Conservation (phyloP, 2,888 invertebrate species). For the Melanostoma mellinum region DNA sequence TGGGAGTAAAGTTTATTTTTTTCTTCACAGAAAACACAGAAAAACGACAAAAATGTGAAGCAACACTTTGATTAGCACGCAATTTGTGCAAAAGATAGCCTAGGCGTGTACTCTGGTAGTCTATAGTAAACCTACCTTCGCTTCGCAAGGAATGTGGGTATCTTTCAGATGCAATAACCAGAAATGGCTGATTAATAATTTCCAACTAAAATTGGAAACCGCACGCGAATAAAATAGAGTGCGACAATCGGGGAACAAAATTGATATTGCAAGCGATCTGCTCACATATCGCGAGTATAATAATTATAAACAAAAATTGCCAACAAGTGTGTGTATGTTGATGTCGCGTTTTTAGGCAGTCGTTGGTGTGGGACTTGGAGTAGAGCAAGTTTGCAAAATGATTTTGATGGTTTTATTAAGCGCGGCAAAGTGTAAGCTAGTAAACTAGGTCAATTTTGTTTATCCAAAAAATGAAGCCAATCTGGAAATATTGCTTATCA, state of each 20-base stretch:
- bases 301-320: slow-evolving; percentile 12
- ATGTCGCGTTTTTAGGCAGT: neutral
- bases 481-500: slow-evolving; percentile 35
- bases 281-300: neutral
- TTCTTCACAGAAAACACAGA: neutral
- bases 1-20: slow-evolving; percentile 4
- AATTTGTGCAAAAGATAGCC: slow-evolving; percentile 1
- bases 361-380: neutral
- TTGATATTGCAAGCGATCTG: slow-evolving; percentile 49
- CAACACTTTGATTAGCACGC: neutral
- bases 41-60: neutral
- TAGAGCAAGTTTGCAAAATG: slow-evolving; percentile 9
- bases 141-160: slow-evolving; percentile 27
- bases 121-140: too few species aligned
- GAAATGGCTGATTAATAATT: slow-evolving; percentile 62
- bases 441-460: slow-evolving; percentile 31
- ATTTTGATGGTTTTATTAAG: slow-evolving; percentile 8
- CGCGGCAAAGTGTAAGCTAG: neutral
- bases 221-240: neutral
- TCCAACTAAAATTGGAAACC: slow-evolving; percentile 9
- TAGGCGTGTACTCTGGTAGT: too few species aligned
- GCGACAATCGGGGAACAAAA: slow-evolving; percentile 45
- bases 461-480: slow-evolving; percentile 1
- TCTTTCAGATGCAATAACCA: slow-evolving; percentile 46
- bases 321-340: too few species aligned